phyloP scores from a whole-genome alignment of 2,888 invertebrate species.

The Rapana venosa region DNA sequence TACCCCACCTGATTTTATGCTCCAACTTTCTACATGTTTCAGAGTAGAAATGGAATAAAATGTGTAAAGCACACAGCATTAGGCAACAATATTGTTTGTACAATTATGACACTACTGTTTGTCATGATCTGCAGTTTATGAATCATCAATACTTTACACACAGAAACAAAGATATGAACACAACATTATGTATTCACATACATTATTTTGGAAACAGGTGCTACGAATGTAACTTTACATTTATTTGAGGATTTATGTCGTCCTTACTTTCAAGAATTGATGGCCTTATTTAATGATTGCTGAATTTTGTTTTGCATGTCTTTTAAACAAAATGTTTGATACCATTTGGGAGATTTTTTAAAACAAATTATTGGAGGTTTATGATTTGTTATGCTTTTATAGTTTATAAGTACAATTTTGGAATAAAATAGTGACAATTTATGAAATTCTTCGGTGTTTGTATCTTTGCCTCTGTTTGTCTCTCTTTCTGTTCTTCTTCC shows the following conservation, averaged over 20 bases:
- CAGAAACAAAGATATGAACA: too few relatives aligned
- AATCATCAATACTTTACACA: background rate
- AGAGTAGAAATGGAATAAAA: too few relatives aligned
- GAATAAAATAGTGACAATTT: background rate
- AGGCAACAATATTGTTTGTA: too few relatives aligned
- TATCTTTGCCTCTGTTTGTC: background rate
- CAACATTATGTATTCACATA: background rate
- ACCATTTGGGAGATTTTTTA: slow-evolving; percentile 6
- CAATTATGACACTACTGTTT: too few relatives aligned
- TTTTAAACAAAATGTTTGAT: slow-evolving; percentile 1
- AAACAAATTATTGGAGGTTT: background rate
- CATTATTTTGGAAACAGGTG: background rate
- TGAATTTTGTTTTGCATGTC: background rate
- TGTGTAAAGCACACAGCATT: too few relatives aligned
- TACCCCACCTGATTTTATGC: too few relatives aligned
- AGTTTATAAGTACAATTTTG: background rate
- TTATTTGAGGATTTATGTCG: background rate
- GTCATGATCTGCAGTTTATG: background rate
- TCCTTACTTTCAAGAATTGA: background rate
- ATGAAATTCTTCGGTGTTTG: background rate
- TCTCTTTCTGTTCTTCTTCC: background rate
- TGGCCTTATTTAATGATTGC: slow-evolving; percentile 15
- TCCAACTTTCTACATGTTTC: too few relatives aligned
- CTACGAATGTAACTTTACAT: background rate
- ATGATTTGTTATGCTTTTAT: slow-evolving; percentile 16